phyloP scores from a whole-genome alignment of 2,888 invertebrate species.

The Tridacna crocea region DNA sequence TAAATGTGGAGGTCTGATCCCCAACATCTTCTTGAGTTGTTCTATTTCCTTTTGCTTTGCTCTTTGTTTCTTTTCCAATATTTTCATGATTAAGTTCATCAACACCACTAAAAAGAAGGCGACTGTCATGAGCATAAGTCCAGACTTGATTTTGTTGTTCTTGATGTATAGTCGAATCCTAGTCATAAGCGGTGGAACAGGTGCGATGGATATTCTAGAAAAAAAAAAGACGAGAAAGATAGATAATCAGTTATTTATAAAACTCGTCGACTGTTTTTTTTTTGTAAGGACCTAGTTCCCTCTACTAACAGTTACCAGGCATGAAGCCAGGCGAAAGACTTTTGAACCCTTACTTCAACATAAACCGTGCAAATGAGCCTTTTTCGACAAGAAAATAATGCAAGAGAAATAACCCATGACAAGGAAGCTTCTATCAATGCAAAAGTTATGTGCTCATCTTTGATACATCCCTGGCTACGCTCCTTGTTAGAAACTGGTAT shows the following conservation, averaged over 20 bases:
- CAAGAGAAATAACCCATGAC: too few species aligned
- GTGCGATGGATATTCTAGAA: slow-evolving; percentile 31
- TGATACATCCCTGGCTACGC: too few species aligned
- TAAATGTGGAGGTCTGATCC: slow-evolving; percentile 8
- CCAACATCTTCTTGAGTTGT: slow-evolving; percentile 34
- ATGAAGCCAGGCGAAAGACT: too few species aligned
- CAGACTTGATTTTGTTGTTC: slow-evolving; percentile 30
- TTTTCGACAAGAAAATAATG: too few species aligned
- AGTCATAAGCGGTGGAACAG: slow-evolving; percentile 25
- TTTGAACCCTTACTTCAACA: too few species aligned
- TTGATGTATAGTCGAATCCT: slow-evolving; percentile 30
- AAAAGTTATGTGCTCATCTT: too few species aligned
- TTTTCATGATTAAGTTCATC: slow-evolving; percentile 29
- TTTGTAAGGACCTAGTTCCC: neutral
- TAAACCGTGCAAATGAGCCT: too few species aligned
- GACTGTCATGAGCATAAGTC: slow-evolving; percentile 16
- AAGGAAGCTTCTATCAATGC: too few species aligned
- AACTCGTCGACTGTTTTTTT: too few species aligned
- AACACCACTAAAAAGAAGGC: slow-evolving; percentile 37
- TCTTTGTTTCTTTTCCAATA: slow-evolving; percentile 34
- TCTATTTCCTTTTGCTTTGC: slow-evolving; percentile 34
- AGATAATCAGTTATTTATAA: neutral
- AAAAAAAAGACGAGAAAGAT: neutral
- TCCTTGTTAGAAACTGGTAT: too few species aligned
- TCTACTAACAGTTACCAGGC: neutral